Conservation (phyloP, 2,888 invertebrate genomes). For the Byasa hedistus region DNA sequence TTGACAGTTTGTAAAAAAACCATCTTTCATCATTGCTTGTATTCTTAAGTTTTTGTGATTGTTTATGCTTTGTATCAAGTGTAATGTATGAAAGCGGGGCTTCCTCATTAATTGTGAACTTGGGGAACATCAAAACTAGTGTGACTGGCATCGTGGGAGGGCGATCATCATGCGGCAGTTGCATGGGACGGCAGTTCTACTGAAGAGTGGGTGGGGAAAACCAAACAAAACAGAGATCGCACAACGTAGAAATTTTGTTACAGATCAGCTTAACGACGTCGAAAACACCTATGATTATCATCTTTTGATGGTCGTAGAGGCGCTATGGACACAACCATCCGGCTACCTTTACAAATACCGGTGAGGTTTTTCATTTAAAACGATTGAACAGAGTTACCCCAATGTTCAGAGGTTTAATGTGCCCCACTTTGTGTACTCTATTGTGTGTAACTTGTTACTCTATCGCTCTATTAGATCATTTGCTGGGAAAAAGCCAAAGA, state of each 20-base stretch:
- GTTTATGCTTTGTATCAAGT: slow-evolving; percentile 45
- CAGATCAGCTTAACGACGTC: slow-evolving; percentile 80
- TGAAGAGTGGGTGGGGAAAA: slow-evolving; percentile 48
- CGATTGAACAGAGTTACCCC: slow-evolving; percentile 50
- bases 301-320: slow-evolving; percentile 78
- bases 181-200: slow-evolving; percentile 65
- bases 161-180: slow-evolving; percentile 51
- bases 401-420: slow-evolving; percentile 61
- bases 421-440: slow-evolving; percentile 54
- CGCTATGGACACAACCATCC: slow-evolving; percentile 74
- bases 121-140: slow-evolving; percentile 38
- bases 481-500: neutral
- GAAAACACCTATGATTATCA: slow-evolving; percentile 80
- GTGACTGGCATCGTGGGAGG: slow-evolving; percentile 41
- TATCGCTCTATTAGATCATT: slow-evolving; percentile 7
- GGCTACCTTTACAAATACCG: slow-evolving; percentile 67
- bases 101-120: slow-evolving; percentile 27
- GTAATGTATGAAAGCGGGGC: slow-evolving; percentile 34
- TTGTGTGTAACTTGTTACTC: slow-evolving; percentile 32
- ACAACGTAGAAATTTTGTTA: slow-evolving; percentile 77
- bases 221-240: slow-evolving; percentile 56
- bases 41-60: slow-evolving; percentile 58
- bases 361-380: slow-evolving; percentile 71
- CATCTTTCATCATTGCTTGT: slow-evolving; percentile 36
- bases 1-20: slow-evolving; percentile 42